Percentiles rank a stretch among this genome's conserved stretches.
Conservation (phyloP, 2,888 invertebrate genomes). For the Dicyrtoma fusca region DNA sequence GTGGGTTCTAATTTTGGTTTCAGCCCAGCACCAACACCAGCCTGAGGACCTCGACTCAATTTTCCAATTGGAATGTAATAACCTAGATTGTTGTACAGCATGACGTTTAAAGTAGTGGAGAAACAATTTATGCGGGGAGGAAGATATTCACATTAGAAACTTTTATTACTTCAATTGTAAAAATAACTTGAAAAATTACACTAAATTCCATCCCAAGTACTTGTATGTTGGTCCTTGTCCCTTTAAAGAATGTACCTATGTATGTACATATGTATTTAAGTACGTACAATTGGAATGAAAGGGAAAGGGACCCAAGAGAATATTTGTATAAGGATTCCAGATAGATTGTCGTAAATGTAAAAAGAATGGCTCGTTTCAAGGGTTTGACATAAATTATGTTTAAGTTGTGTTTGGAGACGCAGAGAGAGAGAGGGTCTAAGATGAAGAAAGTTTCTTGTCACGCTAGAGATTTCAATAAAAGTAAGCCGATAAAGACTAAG, state of each 20-base stretch:
- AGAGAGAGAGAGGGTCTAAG: conserved; percentile 20
- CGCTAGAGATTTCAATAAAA: conserved; percentile 35
- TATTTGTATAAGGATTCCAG: background rate
- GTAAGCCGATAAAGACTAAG: conserved; percentile 33
- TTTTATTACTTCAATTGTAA: no score
- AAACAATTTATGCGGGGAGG: no score
- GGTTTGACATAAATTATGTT: conserved; percentile 34
- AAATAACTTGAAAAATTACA: background rate
- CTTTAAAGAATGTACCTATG: background rate
- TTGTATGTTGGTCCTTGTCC: no score
- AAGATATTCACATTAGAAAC: no score
- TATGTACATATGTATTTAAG: background rate
- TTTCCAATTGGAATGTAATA: no score
- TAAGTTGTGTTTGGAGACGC: conserved; percentile 13
- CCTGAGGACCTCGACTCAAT: no score
- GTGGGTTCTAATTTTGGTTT: no score
- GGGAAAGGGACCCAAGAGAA: no score
- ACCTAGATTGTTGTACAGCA: no score
- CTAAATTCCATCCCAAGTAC: background rate
- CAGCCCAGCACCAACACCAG: no score
- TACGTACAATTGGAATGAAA: no score
- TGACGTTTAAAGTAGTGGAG: no score
- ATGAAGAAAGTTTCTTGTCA: conserved; percentile 26
- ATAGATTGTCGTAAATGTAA: background rate
- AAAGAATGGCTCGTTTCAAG: background rate